Percentiles rank a stretch among this genome's conserved stretches.
Conservation (phyloP, 2,113 vertebrate genomes). For the Heterotilapia buettikoferi region DNA sequence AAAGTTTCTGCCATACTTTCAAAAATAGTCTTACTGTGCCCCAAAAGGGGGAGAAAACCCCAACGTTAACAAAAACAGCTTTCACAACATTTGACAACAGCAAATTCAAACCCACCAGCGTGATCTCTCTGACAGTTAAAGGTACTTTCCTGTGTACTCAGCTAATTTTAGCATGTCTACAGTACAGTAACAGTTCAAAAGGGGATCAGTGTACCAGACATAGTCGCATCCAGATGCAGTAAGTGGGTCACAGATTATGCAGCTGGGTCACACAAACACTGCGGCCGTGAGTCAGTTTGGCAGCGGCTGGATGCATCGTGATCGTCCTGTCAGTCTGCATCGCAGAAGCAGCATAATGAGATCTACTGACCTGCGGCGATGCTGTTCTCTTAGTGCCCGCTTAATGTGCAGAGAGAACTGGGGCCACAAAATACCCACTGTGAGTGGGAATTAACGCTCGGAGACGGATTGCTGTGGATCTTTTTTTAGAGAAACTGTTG, state of each 20-base stretch:
- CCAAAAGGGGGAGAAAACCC: background rate
- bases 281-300: constrained; percentile 34
- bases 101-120: background rate
- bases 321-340: background rate
- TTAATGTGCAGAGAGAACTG: background rate
- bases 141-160: constrained; percentile 21
- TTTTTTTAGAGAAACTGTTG: background rate
- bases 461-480: background rate
- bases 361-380: background rate
- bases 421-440: background rate
- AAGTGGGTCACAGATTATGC: constrained; percentile 61
- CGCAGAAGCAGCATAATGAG: background rate
- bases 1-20: background rate
- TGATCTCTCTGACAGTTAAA: constrained; percentile 17
- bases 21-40: background rate
- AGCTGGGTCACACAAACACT: constrained; percentile 41
- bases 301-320: constrained; percentile 20
- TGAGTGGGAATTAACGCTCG: background rate
- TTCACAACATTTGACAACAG: background rate
- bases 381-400: background rate
- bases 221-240: constrained; percentile 38
- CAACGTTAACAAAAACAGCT: constrained; percentile 1
- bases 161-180: constrained; percentile 30
- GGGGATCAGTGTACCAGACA: constrained; percentile 7
- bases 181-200: background rate